Percentiles rank a stretch among this genome's conserved stretches.
Evolutionary conservation across 2,113 vertebrate species (phyloP).

Genomic region (Euleptes europaea): DNA sequence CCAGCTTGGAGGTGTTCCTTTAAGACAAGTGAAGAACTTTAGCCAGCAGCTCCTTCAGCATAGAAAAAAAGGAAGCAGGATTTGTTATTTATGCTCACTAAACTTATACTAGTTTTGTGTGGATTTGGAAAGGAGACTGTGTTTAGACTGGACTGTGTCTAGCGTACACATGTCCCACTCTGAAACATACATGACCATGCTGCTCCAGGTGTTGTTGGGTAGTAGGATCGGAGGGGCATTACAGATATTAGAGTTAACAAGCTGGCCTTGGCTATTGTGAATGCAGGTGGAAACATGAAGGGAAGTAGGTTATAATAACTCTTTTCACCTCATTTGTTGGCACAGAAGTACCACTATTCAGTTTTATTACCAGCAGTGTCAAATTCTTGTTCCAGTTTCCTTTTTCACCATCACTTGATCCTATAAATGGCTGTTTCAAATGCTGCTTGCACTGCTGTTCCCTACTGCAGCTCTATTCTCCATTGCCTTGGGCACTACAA

Average conservation of each 20-base stretch:
- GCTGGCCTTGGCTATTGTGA: not conserved
- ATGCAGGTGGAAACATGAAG: not conserved
- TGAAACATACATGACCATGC: not conserved
- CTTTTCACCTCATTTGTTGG: not conserved
- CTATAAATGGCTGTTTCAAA: not conserved
- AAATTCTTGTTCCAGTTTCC: not conserved
- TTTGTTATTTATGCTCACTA: no score
- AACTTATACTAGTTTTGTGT: no score
- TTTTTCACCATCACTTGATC: not conserved
- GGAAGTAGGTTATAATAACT: not conserved
- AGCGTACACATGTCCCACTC: no score
- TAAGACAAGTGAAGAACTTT: no score
- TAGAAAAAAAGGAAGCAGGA: no score
- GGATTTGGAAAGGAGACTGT: no score
- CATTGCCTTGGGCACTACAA: not conserved
- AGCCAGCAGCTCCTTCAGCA: no score
- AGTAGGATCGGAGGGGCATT: not conserved
- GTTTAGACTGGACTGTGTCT: no score
- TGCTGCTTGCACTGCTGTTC: slow-evolving; percentile 1
- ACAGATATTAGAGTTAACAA: not conserved
- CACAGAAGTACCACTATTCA: not conserved
- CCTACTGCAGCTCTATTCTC: slow-evolving; percentile 16
- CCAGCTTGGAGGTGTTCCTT: no score
- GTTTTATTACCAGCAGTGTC: not conserved
- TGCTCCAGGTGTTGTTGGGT: not conserved